Percentiles rank a stretch among this genome's conserved stretches.
phyloP scores from a whole-genome alignment of 2,797 vertebrate genomes.

The Todus mexicanus region DNA sequence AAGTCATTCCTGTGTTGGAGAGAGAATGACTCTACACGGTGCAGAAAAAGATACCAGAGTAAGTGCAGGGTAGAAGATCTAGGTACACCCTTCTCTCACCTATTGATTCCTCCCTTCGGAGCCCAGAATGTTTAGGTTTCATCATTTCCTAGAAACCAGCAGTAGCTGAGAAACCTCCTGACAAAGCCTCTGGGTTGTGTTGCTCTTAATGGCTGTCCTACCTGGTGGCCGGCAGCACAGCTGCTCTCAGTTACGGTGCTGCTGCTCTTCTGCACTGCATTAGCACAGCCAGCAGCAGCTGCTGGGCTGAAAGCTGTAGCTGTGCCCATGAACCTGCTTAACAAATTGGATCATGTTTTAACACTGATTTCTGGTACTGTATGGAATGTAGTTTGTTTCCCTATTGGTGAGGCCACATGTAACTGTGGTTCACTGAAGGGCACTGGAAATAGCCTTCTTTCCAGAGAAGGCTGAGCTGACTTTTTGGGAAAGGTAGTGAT shows the following conservation, averaged over 20 bases:
- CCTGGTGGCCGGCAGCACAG: rapidly evolving
- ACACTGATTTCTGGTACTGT: background rate
- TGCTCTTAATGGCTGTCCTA: background rate
- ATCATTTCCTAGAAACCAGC: background rate
- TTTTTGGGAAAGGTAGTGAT: background rate
- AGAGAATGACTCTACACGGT: background rate
- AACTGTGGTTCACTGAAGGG: background rate
- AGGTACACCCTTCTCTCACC: background rate
- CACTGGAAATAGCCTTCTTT: background rate
- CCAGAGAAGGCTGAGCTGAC: background rate
- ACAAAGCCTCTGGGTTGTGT: background rate
- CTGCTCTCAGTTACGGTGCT: background rate
- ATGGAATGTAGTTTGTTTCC: background rate
- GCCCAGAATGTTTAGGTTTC: background rate
- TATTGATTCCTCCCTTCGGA: background rate
- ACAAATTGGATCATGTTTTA: background rate
- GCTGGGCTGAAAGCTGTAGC: background rate
- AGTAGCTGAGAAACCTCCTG: background rate
- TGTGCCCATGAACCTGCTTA: background rate
- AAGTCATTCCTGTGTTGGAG: background rate
- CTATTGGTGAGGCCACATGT: background rate
- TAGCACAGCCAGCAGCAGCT: background rate
- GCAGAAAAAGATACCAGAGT: background rate
- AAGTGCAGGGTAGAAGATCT: background rate
- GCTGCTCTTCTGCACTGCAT: background rate